Evolutionary conservation across 2,113 vertebrate species (phyloP), one percentile per base, ranked within the genome.

Genomic region (Setophaga kirtlandii): DNA sequence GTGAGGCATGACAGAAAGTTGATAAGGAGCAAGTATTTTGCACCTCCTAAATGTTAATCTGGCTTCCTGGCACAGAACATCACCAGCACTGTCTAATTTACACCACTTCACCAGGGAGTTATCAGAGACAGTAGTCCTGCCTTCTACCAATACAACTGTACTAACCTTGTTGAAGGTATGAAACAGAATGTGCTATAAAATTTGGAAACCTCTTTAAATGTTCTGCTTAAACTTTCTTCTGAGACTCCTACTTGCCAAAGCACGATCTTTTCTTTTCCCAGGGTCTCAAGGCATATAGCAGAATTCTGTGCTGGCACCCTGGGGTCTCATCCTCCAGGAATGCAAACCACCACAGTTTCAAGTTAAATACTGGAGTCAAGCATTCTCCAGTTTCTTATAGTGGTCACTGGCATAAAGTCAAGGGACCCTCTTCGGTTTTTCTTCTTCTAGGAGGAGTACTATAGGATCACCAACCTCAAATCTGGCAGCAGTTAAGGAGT

Each of bases 401-500:
- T 12, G 27, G 44, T 53, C 28, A 63, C 37, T 22, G 6, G n/a
- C 42, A 46, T 39, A 35, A 82, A 67, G 35, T 10, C 49, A 50
- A 50, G 17, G 15, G 15, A 6, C 1, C 24, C 41, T 27, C 1
- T 33, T 41, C 24, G 18, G 1, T 10, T 37, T 16, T 13, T 23
- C 49, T 31, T 12, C 21, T 79, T 64, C 37, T 56, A 73, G 28
- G 28, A 67, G 10, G 3, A 31, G 5, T 50, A 59, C 35, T 81
- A 41, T 2, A 53, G 10, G 13, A 91, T 39, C 7, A 53, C 1
- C n/a, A 44, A 14, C 11, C 25, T 63, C n/a, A 53, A 67, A 67
- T 21, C 6, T 55, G 20, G 17, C n/a, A 81, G 41, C 17, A 62
- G 27, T 37, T 56, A 69, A 65, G 25, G 12, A 84, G 3, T 21